Evolutionary conservation across 2,888 invertebrate genomes (phyloP), one percentile per base, ranked within the genome.

Genomic region (Neoaliturus tenellus): DNA sequence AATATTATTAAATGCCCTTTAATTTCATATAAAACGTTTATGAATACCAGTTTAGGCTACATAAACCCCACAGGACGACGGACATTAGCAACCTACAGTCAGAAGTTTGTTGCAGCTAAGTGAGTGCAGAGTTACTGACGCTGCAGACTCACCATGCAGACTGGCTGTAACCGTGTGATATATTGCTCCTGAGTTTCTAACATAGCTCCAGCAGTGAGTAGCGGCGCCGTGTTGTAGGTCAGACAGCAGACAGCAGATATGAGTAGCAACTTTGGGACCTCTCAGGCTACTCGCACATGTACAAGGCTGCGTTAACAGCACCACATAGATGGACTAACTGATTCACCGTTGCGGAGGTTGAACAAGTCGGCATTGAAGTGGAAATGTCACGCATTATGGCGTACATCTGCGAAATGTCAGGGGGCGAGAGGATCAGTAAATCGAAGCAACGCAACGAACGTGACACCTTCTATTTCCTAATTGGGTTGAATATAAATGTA

Each of bases 321-420:
- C 44, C 17, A 17, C 3, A 10, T 51, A 51, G 51, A 51, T 23
- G 48, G 48, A 10, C 48, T 17, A 48, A 48, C 48, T 17, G 48
- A 48, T 48, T 48, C 48, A 51, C 51, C 51, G 2, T 51, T 23
- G 14, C 31, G 31, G 14, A 62, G 28, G 31, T 17, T 14, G 28
- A 62, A 62, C 62, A 31, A 3, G 62, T 31, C 20, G 62, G 14
- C 62, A 62, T 62, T 62, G 62, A 62, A 31, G 62, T 62, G 31
- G 31, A 62, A 62, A 62, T 62, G 62, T 62, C 62, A 62, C 4
- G 62, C 20, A 31, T 28, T 28, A 62, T 62, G 28, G 62, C 4
- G 28, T 62, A 5, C 28, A 62, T 62, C 31, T 62, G 31, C 31
- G 20, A 62, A 62, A 28, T 62, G 31, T 62, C 62, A 62, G 62